Base-by-base conservation (phyloP, 53 echinoderm and acorn worm species). In the Astropecten irregularis region DNA sequence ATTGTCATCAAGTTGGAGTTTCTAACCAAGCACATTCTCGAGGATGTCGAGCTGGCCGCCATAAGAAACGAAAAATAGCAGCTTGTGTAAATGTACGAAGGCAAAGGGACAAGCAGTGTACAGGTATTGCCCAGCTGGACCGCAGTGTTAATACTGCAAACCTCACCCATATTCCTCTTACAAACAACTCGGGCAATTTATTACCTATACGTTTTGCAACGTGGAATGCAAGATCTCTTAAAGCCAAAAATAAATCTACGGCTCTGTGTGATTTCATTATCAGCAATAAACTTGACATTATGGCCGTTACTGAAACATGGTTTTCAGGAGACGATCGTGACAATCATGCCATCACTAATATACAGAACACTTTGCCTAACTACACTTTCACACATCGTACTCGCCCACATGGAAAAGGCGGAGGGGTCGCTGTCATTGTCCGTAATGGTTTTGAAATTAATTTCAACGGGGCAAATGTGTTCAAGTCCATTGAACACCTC, bases 151-250 rank as follows among this genome's bases (percentile, higher is more conserved):
- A 42, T 42, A 11, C 42, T 42, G 42, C 42, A 42, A 42, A 42
- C 42, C 42, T 42, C 42, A 42, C 42, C 11, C 42, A 42, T 42
- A 42, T 42, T 42, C 42, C 42, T 42, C 42, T 42, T 42, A 42
- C 11, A 42, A 42, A 42, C 42, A 11, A 42, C 42, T 8, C 42
- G 6, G 42, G 42, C 42, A 42, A 42, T 42, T 8, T 42, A 42
- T 42, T 42, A 42, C 42, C 42, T 28, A 42, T 55, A n/a, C 87
- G 81, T 19, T 81, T 87, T 36, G 81, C 69, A 55, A 59, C 57
- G 7, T 81, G 81, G 87, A 87, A 87, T 27, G 81, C 87, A 18
- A 87, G 88, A 50, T 88, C 88, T 42, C 30, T 88, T 26, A 88
- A 73, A 23, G 83, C 88, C 40, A 67, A 49, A 67, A 22, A 67